Evolutionary conservation across 1,140 invertebrate species (phyloP), one percentile per base, ranked within the genome.

Genomic region (Ctenoplectra terminalis): DNA sequence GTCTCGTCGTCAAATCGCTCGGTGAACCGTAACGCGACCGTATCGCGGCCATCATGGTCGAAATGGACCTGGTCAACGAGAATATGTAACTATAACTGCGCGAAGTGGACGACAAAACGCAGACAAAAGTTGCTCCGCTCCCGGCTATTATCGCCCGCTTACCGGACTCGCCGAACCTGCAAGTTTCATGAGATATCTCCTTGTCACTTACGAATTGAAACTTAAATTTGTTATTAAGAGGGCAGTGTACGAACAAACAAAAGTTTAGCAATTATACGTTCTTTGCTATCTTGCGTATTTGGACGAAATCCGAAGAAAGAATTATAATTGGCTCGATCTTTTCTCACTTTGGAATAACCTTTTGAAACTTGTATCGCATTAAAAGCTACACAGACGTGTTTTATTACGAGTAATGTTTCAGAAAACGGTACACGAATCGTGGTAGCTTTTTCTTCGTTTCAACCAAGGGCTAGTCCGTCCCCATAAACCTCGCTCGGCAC

Each of bases 11-110:
- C 89, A 88, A 92, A 93, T 92, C 87, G 89, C 85, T 91, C 82
- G 91, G 92, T 90, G 81, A 88, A 93, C 92, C 92, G 79, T 90
- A 93, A 93, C 88, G 90, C 66, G 86, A 92, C 92, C 92, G 86
- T 88, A 88, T 91, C 89, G 86, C 87, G 82, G 82, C 88, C 84
- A 89, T 88, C 84, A 89, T 71, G 82, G 84, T 82, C 81, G 67
- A 88, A 91, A 89, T 81, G 86, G 84, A 87, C 82, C 64, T 46
- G 82, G 81, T 85, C 86, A 87, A 86, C 84, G 75, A 69, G 83
- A 79, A 84, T 80, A 80, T 46, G 77, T 50, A 70, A 87, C 81
- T 78, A 73, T 88, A 87, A 83, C 81, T 77, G 17, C 75, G 34
- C 58, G 9, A 37, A 26, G 20, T 34, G 74, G 66, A 76, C 74